Evolutionary conservation across 2,888 invertebrate species (phyloP), one percentile per base, ranked within the genome.

Genomic region (Odontothrips loti): DNA sequence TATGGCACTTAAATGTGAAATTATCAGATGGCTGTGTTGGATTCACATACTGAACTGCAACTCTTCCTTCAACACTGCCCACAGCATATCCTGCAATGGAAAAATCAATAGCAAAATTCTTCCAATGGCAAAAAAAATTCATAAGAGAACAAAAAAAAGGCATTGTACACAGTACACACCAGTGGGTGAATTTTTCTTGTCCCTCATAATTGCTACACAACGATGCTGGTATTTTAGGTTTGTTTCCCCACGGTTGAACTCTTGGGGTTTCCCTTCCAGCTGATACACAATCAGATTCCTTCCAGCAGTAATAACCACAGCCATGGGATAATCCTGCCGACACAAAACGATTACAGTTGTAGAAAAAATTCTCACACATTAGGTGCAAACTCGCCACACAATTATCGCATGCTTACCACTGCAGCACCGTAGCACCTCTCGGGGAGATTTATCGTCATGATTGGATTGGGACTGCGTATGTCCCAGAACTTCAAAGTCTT

Each of bases 401-500:
- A n/a, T n/a, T n/a, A n/a, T n/a, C n/a, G n/a, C n/a, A n/a, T 63
- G 89, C 92, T 88, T 87, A 94, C 93, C 82, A 99, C 98, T 90
- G 98, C 99, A 0, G 98, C 98, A 87, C 98, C 99, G 87, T 98
- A 99, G 86, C 96, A 95, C 80, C 98, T 90, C 87, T 99, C 99
- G 0, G 97, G 95, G 81, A 99, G 89, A 87, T 92, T 93, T 84
- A 99, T 93, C 17, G 93, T 93, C 90, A 98, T 90, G 89, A 98
- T 95, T 0, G 99, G 97, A 84, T 92, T 93, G 0, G 97, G 91
- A 83, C 93, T 94, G 82, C 99, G 91, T 0, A 96, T 95, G 88
- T 99, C 99, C 99, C 99, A 99, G 88, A 99, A 99, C 94, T 95
- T 96, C 48, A 99, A 89, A 0, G 97, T 97, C 89, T 98, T 98